These are phyloP conservation scores for Aeoliscus strigatus DNA, from an alignment of 2,797 vertebrate genomes.

Conservation along the genomic window DNA sequence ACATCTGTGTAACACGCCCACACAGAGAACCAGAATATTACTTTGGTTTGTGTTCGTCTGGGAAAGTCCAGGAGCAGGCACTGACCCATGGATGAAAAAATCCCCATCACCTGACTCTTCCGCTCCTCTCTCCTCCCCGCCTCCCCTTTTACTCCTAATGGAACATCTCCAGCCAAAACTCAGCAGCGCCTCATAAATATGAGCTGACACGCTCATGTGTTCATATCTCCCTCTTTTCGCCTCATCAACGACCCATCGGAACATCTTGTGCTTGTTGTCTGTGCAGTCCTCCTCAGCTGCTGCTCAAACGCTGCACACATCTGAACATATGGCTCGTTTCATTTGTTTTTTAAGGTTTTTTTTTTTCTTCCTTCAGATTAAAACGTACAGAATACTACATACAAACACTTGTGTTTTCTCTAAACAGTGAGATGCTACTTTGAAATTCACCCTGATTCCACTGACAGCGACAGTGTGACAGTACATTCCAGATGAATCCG, in stretches of 20 bases:
- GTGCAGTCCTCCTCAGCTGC: neutral
- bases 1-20: neutral
- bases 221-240: constrained; percentile 18
- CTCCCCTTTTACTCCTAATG: constrained; percentile 35
- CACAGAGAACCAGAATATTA: neutral
- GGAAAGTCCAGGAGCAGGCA: constrained; percentile 35
- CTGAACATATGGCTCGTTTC: neutral
- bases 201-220: constrained; percentile 12
- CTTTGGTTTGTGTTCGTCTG: constrained; percentile 10
- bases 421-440: no score
- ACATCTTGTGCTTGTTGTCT: constrained; percentile 16
- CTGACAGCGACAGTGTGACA: no score
- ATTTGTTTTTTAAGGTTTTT: no score
- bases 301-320: constrained; percentile 7
- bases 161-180: constrained; percentile 40
- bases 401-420: no score
- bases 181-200: constrained; percentile 34
- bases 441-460: no score
- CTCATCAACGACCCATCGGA: constrained; percentile 24
- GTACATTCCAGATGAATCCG: constrained; percentile 16
- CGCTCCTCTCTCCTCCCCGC: constrained; percentile 25
- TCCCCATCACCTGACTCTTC: constrained; percentile 67
- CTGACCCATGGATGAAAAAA: constrained; percentile 64
- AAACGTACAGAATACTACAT: neutral
- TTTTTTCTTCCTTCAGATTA: neutral